A percentile compares a stretch with the other conserved stretches of the same genome.
Evolutionary conservation across 2,113 vertebrate genomes (phyloP).

Genomic region (Xiphophorus couchianus): DNA sequence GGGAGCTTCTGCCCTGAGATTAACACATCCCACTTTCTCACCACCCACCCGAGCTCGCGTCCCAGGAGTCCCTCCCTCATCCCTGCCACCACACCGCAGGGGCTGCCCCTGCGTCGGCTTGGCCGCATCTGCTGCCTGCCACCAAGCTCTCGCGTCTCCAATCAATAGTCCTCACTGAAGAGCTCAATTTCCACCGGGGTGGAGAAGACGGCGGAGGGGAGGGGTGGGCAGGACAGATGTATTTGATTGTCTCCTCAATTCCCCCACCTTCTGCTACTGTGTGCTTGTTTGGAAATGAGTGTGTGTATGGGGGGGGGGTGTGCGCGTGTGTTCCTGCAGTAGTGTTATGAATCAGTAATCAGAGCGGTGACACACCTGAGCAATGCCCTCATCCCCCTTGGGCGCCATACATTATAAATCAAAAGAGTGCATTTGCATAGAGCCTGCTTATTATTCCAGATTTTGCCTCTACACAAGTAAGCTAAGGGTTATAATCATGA

Average conservation of each 20-base stretch:
- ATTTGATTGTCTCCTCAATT: slow-evolving; percentile 83
- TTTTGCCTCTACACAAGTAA: slow-evolving; percentile 74
- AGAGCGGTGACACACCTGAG: slow-evolving; percentile 85
- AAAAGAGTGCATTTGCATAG: slow-evolving; percentile 84
- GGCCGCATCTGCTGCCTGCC: slow-evolving; percentile 79
- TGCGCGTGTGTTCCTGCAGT: slow-evolving; percentile 60
- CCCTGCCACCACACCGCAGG: slow-evolving; percentile 56
- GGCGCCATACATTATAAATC: slow-evolving; percentile 87
- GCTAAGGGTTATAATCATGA: slow-evolving; percentile 79
- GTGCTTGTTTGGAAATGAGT: slow-evolving; percentile 44
- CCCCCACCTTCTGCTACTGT: slow-evolving; percentile 74
- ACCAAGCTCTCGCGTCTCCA: slow-evolving; percentile 74
- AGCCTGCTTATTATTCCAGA: slow-evolving; percentile 80
- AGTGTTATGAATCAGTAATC: slow-evolving; percentile 84
- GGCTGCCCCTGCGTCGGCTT: slow-evolving; percentile 51
- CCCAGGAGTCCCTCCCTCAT: slow-evolving; percentile 41
- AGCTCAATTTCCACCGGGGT: slow-evolving; percentile 80
- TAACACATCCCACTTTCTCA: slow-evolving; percentile 62
- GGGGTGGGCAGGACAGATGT: slow-evolving; percentile 73
- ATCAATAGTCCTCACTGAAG: slow-evolving; percentile 82
- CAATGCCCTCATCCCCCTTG: slow-evolving; percentile 79
- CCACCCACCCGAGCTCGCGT: slow-evolving; percentile 40
- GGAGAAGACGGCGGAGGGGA: slow-evolving; percentile 58
- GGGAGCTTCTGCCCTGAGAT: slow-evolving; percentile 50
- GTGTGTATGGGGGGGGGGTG: neutral